Evolutionary conservation across 2,888 invertebrate species (phyloP).

Genomic region (Trilocha varians): DNA sequence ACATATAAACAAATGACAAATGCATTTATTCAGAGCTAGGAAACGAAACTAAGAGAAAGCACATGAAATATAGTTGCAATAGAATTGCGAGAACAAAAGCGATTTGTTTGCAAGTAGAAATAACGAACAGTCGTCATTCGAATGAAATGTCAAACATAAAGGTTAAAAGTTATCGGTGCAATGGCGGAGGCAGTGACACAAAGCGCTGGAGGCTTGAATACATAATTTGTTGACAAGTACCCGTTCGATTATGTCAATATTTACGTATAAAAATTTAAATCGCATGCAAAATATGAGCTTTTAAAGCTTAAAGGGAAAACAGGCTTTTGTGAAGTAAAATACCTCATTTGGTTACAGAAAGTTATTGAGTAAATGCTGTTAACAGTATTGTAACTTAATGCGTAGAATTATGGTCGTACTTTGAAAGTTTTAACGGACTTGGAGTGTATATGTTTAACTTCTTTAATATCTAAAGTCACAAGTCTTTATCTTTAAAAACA

Average conservation of each 20-base stretch:
- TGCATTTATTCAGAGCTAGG: not conserved
- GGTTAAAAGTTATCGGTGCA: slow-evolving; percentile 59
- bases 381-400: too few relatives aligned
- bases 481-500: too few relatives aligned
- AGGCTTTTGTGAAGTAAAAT: too few relatives aligned
- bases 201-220: not conserved
- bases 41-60: slow-evolving; percentile 49
- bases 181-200: slow-evolving; percentile 12
- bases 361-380: too few relatives aligned
- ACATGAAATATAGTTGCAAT: slow-evolving; percentile 36
- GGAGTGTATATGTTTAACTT: too few relatives aligned
- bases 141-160: slow-evolving; percentile 64
- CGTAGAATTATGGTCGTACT: too few relatives aligned
- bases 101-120: slow-evolving; percentile 59
- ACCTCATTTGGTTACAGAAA: too few relatives aligned
- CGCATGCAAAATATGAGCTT: too few relatives aligned
- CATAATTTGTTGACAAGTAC: not conserved
- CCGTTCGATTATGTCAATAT: not conserved
- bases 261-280: not conserved
- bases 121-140: slow-evolving; percentile 52
- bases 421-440: too few relatives aligned
- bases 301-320: too few relatives aligned
- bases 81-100: slow-evolving; percentile 61
- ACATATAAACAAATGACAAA: too few relatives aligned
- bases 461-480: too few relatives aligned